These are phyloP conservation scores for Thunnus albacares DNA, from an alignment of 2,797 vertebrate genomes.

Conservation along the genomic window DNA sequence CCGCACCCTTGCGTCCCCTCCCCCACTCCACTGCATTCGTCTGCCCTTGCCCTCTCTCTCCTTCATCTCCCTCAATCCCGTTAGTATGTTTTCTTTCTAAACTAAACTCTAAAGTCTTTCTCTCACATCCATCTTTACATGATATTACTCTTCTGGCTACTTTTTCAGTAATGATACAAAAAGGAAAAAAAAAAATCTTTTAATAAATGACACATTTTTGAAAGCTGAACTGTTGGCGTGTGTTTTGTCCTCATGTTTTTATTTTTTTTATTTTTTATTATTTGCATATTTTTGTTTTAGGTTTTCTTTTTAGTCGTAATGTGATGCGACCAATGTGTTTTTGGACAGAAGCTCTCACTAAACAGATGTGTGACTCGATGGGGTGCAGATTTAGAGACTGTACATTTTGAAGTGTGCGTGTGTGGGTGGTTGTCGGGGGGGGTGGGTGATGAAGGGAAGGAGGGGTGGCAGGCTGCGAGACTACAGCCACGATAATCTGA, in stretches of 20 bases:
- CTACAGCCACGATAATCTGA: conserved; percentile 75
- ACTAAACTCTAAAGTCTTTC: conserved; percentile 53
- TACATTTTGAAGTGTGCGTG: conserved; percentile 63
- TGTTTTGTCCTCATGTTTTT: conserved; percentile 7
- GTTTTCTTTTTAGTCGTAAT: not conserved
- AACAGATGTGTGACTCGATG: conserved; percentile 77
- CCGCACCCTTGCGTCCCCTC: conserved; percentile 29
- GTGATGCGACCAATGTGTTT: not conserved
- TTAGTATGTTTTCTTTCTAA: conserved; percentile 64
- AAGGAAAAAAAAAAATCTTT: conserved; percentile 69
- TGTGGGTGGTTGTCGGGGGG: not conserved
- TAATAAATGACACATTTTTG: conserved; percentile 85
- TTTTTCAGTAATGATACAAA: conserved; percentile 72
- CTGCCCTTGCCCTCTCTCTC: conserved; percentile 65
- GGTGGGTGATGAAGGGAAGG: conserved; percentile 8
- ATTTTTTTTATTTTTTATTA: not conserved
- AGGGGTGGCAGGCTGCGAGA: conserved; percentile 52
- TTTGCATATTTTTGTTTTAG: not conserved
- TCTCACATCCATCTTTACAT: conserved; percentile 55
- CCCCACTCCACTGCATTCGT: conserved; percentile 63
- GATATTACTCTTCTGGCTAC: conserved; percentile 73
- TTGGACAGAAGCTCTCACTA: conserved; percentile 45
- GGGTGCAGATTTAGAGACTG: conserved; percentile 77
- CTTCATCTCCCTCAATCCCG: conserved; percentile 64
- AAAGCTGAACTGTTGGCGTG: conserved; percentile 47